phyloP scores from a whole-genome alignment of 2,113 vertebrate genomes.

The Dasyprocta punctata region DNA sequence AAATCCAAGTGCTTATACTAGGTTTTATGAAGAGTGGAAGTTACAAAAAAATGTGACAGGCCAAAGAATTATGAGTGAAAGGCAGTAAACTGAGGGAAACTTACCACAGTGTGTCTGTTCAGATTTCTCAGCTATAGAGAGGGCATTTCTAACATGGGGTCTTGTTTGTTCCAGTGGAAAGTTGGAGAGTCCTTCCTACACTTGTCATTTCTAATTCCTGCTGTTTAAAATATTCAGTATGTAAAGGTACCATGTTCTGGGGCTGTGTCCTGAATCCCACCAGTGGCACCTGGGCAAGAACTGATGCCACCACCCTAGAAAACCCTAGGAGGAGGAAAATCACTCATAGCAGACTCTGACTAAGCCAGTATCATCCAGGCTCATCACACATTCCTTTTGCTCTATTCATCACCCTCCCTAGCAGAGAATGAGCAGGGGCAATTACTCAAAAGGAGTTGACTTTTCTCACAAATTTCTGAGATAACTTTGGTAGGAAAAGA shows the following conservation, averaged over 20 bases:
- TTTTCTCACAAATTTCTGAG: conserved; percentile 26
- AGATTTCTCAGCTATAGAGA: neutral
- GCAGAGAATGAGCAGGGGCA: neutral
- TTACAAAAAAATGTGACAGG: neutral
- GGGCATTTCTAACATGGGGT: neutral
- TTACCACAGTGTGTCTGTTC: neutral
- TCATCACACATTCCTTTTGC: neutral
- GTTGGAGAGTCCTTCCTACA: neutral
- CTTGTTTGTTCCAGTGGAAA: neutral
- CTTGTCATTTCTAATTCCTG: neutral
- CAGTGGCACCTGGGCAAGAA: neutral
- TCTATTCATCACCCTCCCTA: neutral
- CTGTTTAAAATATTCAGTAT: neutral
- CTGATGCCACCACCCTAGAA: neutral
- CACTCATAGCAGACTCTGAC: neutral
- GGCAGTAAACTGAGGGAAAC: neutral
- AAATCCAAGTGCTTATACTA: neutral
- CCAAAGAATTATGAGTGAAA: neutral
- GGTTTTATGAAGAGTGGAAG: neutral
- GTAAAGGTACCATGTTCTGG: neutral
- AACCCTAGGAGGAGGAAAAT: neutral
- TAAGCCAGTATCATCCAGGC: neutral
- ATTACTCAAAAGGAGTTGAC: neutral
- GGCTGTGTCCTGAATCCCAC: neutral
- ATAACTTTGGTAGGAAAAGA: neutral